Conservation (phyloP, 2,113 vertebrate genomes). For the Lamprologus sp. region DNA sequence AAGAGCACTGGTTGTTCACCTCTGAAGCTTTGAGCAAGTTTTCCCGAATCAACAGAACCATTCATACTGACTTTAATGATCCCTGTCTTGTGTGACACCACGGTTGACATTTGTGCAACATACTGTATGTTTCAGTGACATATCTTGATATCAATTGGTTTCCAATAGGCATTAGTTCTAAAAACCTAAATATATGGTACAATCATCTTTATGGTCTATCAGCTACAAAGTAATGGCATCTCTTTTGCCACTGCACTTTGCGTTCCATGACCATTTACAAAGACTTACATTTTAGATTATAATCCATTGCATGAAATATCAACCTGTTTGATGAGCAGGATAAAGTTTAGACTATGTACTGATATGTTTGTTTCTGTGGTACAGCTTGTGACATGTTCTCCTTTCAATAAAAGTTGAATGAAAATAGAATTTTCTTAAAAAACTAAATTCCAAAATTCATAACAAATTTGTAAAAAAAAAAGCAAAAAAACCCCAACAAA, state of each 20-base stretch:
- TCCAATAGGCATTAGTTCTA: neutral
- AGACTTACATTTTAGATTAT: neutral
- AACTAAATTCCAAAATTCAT: neutral
- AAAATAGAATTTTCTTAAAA: neutral
- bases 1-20: neutral
- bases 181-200: neutral
- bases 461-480: neutral
- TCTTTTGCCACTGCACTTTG: neutral
- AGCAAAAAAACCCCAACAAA: rapidly evolving
- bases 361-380: neutral
- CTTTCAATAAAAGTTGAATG: neutral
- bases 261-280: neutral
- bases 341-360: neutral
- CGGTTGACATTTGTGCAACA: neutral
- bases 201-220: neutral
- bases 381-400: neutral
- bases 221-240: neutral
- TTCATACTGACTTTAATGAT: neutral
- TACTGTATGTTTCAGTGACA: neutral
- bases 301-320: neutral
- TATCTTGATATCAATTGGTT: neutral
- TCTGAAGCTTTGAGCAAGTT: neutral
- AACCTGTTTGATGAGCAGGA: neutral
- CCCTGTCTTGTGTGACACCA: neutral
- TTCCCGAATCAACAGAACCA: neutral